Evolutionary conservation across 1,140 invertebrate genomes (phyloP), one percentile per base, ranked within the genome.

Genomic region (Hypsibius dujardini): DNA sequence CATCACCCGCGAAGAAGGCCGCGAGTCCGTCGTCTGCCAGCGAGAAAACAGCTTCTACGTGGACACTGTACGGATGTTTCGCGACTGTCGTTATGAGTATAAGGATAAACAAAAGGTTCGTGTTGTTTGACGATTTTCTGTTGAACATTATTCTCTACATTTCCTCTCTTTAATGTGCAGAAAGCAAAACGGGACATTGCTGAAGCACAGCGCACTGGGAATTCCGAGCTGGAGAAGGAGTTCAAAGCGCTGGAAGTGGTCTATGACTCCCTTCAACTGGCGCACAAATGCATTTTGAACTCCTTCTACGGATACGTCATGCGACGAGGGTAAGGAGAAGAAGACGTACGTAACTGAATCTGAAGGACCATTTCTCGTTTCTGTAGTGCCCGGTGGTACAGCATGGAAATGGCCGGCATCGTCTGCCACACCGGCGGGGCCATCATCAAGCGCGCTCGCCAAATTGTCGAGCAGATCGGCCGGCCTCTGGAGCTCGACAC

Each of bases 231-330:
- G 78, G 90, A 96, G 59, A 98, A 98, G 80, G 86, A 86, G 40
- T 90, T 91, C 0, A 94, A 94, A 79, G 92, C 80, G 76, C 82
- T 90, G 74, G 92, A 97, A 80, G 88, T 98, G 62, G 79, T 99
- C 0, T 99, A 95, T 77, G 95, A 99, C 79, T 98, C 94, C 0
- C 81, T 98, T 47, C 95, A 99, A 77, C 81, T 98, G 69, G 95
- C 95, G 1, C 95, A 99, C 78, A 99, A 99, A 80, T 99, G 95
- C 82, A 98, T 99, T 80, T 83, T 99, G 1, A 99, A 99, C 82
- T 98, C 95, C 0, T 99, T 98, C 81, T 99, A 99, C 78, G 95
- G 95, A 42, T 99, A 99, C 80, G 95, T 98, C 15, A 98, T 99
- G 95, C 84, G 95, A 77, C 88, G 87, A 81, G 94, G 94, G 87